Base-by-base conservation (phyloP, 2,113 vertebrate species). In the Ciconia stormi region DNA sequence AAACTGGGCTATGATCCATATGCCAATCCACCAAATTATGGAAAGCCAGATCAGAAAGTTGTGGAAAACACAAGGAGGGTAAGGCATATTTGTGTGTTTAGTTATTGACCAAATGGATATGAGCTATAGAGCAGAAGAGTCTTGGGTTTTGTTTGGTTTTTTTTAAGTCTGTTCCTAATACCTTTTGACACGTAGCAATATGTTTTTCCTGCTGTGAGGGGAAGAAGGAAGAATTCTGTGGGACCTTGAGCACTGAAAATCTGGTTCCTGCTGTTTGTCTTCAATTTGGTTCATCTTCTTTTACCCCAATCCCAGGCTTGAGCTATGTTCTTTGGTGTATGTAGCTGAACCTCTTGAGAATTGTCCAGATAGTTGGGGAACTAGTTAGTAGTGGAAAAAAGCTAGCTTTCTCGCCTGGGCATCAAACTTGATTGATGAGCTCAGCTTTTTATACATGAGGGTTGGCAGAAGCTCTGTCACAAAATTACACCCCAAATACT, bases 21-120 rank as follows among this genome's bases (percentile, higher is more conserved):
- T 8, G 99, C 99, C 97, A 99, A 99, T 74, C 99, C 99, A 4
- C 99, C 99, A 13, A 99, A 99, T 86, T 99, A 99, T 1, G 99
- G 99, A 38, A 98, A 98, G 29, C 99, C 99, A 3, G 99, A 99
- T 80, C 98, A 99, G 78, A 99, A 98, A 76, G 99, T 99, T 59
- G 95, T 99, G 94, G 99, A 99, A 90, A 99, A 99, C 97, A 99
- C 99, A 4, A 98, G 99, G 97, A 98, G 99, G 99, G 99, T 99
- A 97, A 99, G 99, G 97, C 38, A 38, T 27, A 93, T 56, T 20
- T 58, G 11, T 25, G 44, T 44, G 42, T 20, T 69, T 56, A 13
- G 16, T 76, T 70, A 3, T 8, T 85, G n/a, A 4, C 38, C 52
- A 10, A 30, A 19, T 19, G 76, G 26, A 7, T 82, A 3, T 11